Evolutionary conservation across 2,888 invertebrate species (phyloP).

Genomic region (Falcaria lacertinaria): DNA sequence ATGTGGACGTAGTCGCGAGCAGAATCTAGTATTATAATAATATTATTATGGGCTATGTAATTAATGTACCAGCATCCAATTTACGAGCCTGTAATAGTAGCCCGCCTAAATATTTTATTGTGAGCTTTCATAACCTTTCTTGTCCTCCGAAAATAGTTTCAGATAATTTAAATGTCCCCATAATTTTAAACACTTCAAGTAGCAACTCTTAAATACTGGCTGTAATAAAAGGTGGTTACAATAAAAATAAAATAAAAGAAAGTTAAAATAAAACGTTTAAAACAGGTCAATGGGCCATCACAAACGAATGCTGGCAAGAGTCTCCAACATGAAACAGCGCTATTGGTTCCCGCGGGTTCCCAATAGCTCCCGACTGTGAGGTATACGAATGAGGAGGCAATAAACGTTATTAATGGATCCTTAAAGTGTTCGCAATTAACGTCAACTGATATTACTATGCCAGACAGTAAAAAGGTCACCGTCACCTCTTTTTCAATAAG

Average conservation of each 20-base stretch:
- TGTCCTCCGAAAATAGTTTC: too few relatives aligned
- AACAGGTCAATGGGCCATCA: neutral
- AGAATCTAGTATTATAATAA: too few relatives aligned
- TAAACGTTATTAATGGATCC: constrained; percentile 39
- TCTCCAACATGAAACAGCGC: constrained; percentile 1
- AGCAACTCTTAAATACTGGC: constrained; percentile 1
- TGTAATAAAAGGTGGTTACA: neutral
- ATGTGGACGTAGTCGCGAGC: too few relatives aligned
- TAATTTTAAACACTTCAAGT: neutral
- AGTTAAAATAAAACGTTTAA: too few relatives aligned
- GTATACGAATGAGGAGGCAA: constrained; percentile 28
- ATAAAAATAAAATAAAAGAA: too few relatives aligned
- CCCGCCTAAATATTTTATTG: too few relatives aligned
- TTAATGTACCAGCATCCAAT: too few relatives aligned
- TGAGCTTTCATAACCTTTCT: too few relatives aligned
- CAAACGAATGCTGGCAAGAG: neutral
- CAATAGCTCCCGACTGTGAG: constrained; percentile 5
- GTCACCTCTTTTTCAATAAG: neutral
- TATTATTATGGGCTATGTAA: too few relatives aligned
- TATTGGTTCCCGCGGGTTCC: constrained; percentile 14
- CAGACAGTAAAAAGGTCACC: constrained; percentile 1
- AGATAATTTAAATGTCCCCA: too few relatives aligned
- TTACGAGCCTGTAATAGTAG: too few relatives aligned
- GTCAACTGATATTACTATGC: constrained; percentile 9
- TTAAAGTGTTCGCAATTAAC: constrained; percentile 33